These are phyloP conservation scores for Addax nasomaculatus DNA, from an alignment of 2,113 vertebrate genomes.

Conservation along the genomic window DNA sequence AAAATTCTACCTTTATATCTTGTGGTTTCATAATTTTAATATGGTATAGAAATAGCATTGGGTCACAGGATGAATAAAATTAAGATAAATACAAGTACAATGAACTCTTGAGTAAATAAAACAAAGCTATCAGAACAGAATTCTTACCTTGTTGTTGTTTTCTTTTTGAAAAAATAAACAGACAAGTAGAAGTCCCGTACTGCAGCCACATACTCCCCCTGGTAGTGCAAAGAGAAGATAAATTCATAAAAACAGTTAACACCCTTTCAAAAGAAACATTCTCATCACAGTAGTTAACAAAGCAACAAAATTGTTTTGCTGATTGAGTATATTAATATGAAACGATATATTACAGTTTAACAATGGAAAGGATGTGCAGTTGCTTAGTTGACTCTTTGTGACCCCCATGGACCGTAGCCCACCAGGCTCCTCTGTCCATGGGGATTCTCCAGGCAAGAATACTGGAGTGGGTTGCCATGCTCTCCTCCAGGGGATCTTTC, in stretches of 20 bases:
- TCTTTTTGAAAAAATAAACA: constrained; percentile 91
- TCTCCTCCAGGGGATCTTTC: neutral
- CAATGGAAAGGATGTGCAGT: neutral
- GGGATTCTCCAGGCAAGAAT: neutral
- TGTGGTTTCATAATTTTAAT: neutral
- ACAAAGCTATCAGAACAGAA: neutral
- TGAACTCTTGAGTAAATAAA: neutral
- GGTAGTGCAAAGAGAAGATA: constrained; percentile 36
- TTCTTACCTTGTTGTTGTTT: constrained; percentile 87
- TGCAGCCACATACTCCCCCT: constrained; percentile 91
- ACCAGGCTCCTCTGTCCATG: neutral
- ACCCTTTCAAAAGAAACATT: neutral
- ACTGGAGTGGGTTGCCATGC: neutral
- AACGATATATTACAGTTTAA: neutral
- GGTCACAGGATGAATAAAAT: neutral
- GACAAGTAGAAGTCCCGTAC: constrained; percentile 81
- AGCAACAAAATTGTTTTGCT: neutral
- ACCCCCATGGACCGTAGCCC: neutral
- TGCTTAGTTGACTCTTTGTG: neutral
- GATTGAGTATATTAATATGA: neutral
- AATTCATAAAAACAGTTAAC: neutral
- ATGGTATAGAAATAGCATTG: neutral
- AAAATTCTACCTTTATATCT: neutral
- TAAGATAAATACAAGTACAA: neutral
- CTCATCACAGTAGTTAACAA: neutral